A percentile compares a stretch with the other conserved stretches of the same genome.
Conservation (phyloP, 92 coral and sea anemone species). For the Heteractis magnifica region DNA sequence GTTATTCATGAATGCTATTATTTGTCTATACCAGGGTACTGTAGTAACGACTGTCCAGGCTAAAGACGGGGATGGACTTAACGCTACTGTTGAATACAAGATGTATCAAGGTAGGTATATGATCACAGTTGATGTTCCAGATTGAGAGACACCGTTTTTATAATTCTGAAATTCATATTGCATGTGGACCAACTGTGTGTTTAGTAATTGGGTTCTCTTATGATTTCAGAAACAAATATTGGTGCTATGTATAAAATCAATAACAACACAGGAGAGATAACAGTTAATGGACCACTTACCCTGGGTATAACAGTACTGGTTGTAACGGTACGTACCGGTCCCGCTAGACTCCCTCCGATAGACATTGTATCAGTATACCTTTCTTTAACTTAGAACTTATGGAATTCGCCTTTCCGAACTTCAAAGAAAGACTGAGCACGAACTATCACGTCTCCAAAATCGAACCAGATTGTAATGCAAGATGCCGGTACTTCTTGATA, state of each 20-base stretch:
- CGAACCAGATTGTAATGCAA: too few species aligned
- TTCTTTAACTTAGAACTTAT: too few species aligned
- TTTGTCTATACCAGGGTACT: conserved; percentile 24
- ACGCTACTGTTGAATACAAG: conserved; percentile 38
- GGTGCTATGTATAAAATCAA: conserved; percentile 29
- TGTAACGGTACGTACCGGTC: conserved; percentile 34
- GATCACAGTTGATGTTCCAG: background rate
- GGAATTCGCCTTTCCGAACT: too few species aligned
- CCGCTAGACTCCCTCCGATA: background rate
- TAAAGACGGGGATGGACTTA: conserved; percentile 39
- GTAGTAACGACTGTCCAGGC: conserved; percentile 46
- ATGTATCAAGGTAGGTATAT: conserved; percentile 45
- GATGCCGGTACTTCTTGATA: too few species aligned
- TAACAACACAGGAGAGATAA: conserved; percentile 37
- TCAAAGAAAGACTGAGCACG: too few species aligned
- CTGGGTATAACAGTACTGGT: conserved; percentile 15
- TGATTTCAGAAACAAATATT: conserved; percentile 42
- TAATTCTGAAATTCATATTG: background rate
- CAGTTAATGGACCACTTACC: conserved; percentile 31
- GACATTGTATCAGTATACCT: too few species aligned
- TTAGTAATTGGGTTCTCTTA: background rate
- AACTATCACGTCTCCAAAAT: too few species aligned
- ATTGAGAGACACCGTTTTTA: background rate
- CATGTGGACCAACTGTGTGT: background rate
- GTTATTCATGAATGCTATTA: background rate